These are phyloP conservation scores for Palaemon carinicauda DNA, from an alignment of 1,140 invertebrate species.

Conservation along the genomic window DNA sequence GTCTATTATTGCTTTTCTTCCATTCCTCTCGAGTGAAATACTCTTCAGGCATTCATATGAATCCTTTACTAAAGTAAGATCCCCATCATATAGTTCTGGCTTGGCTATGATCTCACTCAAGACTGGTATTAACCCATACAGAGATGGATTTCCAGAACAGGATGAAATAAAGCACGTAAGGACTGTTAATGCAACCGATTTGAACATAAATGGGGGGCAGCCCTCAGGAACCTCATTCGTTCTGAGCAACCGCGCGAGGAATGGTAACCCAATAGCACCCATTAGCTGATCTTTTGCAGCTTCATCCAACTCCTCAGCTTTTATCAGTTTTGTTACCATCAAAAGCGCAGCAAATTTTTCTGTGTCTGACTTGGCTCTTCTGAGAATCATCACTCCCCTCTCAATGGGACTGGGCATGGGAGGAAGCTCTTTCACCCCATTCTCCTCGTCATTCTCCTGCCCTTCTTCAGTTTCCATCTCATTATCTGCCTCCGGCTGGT, in stretches of 20 bases:
- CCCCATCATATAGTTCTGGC: constrained; percentile 73
- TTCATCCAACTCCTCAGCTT: constrained; percentile 78
- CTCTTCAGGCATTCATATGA: constrained; percentile 83
- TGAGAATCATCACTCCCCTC: constrained; percentile 81
- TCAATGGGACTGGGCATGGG: constrained; percentile 70
- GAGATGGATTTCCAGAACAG: constrained; percentile 43
- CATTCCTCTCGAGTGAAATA: constrained; percentile 51
- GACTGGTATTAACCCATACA: constrained; percentile 46
- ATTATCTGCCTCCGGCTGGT: constrained; percentile 17
- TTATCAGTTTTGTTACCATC: constrained; percentile 81
- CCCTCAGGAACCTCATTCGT: constrained; percentile 79
- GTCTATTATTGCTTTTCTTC: constrained; percentile 58
- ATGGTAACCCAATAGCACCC: constrained; percentile 86
- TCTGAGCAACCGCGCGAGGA: constrained; percentile 80
- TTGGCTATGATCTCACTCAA: constrained; percentile 47
- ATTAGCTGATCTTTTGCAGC: constrained; percentile 80
- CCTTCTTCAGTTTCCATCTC: constrained; percentile 39
- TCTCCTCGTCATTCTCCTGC: not conserved
- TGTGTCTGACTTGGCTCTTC: constrained; percentile 81
- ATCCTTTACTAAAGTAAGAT: constrained; percentile 86
- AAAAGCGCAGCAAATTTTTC: constrained; percentile 91
- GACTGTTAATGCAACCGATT: constrained; percentile 86
- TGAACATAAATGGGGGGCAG: constrained; percentile 85
- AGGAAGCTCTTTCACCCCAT: not conserved
- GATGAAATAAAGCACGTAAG: constrained; percentile 75